Conservation (phyloP, 2,113 vertebrate genomes). For the Epinephelus lanceolatus region DNA sequence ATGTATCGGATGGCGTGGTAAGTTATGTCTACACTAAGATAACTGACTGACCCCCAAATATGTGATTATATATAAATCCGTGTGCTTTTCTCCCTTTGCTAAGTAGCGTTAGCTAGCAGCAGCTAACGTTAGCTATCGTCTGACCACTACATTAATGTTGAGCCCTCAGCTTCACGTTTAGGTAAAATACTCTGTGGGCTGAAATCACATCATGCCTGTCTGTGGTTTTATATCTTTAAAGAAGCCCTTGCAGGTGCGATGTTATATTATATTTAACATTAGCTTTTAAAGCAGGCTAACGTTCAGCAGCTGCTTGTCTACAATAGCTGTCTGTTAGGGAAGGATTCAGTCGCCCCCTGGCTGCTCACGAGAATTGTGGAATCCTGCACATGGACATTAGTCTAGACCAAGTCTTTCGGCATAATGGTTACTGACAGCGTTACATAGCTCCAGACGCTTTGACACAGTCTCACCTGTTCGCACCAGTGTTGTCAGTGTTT, state of each 20-base stretch:
- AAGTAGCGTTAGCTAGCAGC: neutral
- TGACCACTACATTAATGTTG: neutral
- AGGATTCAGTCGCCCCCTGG: conserved; percentile 8
- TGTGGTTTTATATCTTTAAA: no score
- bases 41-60: neutral
- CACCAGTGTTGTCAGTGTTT: neutral
- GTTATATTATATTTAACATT: neutral
- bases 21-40: neutral
- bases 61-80: neutral
- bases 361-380: neutral
- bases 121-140: conserved; percentile 32
- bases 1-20: conserved; percentile 27
- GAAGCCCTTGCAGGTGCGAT: accelerated
- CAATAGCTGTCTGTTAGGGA: neutral
- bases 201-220: neutral
- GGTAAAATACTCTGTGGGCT: neutral
- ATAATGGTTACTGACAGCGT: neutral
- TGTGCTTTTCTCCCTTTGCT: neutral
- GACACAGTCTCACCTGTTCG: neutral
- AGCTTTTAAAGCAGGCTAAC: neutral
- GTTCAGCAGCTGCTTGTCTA: neutral
- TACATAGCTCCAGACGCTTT: neutral
- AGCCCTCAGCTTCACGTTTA: neutral
- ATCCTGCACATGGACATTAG: neutral
- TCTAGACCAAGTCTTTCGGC: no score